Evolutionary conservation across 2,113 vertebrate species (phyloP).

Genomic region (Hemiprocne comata): DNA sequence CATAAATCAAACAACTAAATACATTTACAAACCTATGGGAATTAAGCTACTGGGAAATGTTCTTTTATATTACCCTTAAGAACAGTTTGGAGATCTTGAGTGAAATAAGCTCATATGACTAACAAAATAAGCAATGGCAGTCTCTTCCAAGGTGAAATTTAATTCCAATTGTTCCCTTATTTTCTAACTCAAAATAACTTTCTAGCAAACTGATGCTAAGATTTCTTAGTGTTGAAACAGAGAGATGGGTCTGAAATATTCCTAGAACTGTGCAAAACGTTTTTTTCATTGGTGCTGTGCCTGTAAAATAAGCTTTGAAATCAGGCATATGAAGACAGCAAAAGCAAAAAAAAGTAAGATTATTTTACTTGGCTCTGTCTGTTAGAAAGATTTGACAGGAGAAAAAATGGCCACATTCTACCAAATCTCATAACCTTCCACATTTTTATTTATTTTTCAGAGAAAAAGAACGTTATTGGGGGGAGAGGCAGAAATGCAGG

Average conservation of each 20-base stretch:
- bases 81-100: neutral
- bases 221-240: neutral
- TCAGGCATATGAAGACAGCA: neutral
- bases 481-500: neutral
- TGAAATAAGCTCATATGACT: neutral
- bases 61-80: neutral
- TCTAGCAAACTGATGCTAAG: neutral
- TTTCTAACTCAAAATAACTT: neutral
- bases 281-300: neutral
- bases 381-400: neutral
- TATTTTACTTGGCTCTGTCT: neutral
- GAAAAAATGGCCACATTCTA: neutral
- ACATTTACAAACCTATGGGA: neutral
- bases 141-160: neutral
- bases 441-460: neutral
- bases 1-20: neutral
- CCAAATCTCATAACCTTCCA: neutral
- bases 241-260: neutral
- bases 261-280: neutral
- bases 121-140: neutral
- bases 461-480: neutral
- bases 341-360: neutral
- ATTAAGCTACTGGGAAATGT: neutral
- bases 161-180: neutral
- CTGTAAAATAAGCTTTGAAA: neutral